Evolutionary conservation across 2,888 invertebrate species (phyloP).

Genomic region (Andrena marginata): DNA sequence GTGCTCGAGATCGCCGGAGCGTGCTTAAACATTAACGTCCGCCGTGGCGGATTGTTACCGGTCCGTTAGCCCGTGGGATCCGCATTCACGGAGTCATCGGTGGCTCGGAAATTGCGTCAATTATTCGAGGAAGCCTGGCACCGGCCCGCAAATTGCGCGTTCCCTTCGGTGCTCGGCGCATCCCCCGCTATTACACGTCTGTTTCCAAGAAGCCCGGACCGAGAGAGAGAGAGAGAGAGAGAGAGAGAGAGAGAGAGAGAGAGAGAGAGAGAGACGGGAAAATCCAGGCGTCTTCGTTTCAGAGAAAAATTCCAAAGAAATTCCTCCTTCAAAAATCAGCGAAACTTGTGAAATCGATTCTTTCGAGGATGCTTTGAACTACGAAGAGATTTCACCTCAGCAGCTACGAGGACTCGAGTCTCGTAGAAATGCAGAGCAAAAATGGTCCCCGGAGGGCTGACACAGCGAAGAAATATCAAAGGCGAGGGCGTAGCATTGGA

Average conservation of each 20-base stretch:
- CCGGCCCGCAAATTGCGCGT: constrained; percentile 65
- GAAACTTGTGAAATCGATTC: neutral
- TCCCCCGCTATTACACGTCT: constrained; percentile 46
- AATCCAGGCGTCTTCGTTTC: neutral
- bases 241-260: neutral
- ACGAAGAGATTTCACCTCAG: too few species aligned
- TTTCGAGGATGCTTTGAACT: too few species aligned
- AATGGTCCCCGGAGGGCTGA: neutral
- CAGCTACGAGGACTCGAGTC: too few species aligned
- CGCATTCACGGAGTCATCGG: constrained; percentile 65
- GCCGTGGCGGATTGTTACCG: constrained; percentile 41
- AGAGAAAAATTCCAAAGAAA: neutral
- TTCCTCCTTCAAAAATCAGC: neutral
- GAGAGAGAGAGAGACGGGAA: neutral
- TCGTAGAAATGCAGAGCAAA: too few species aligned
- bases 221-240: neutral
- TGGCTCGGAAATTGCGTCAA: constrained; percentile 71
- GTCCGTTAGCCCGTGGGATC: constrained; percentile 51
- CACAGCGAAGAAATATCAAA: constrained; percentile 5
- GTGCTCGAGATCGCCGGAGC: constrained; percentile 37
- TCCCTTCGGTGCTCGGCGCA: constrained; percentile 33
- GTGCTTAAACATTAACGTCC: constrained; percentile 51
- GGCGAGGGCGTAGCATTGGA: neutral
- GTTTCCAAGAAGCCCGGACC: constrained; percentile 10
- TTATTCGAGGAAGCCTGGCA: constrained; percentile 67